Conservation (phyloP, 2,113 vertebrate species). For the Solenodon paradoxus region DNA sequence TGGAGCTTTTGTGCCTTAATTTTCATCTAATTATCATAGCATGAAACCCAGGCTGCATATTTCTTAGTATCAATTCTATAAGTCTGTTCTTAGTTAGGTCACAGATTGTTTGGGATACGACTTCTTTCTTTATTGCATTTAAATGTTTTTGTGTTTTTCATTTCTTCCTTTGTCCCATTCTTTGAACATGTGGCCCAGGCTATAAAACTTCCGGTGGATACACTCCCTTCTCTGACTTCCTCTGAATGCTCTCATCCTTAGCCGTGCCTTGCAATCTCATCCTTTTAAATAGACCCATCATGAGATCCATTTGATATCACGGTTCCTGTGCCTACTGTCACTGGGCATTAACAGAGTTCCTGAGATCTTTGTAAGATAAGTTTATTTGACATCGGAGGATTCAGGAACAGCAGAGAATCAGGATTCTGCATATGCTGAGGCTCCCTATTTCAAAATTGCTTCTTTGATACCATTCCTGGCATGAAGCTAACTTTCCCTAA, state of each 20-base stretch:
- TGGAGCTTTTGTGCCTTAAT: neutral
- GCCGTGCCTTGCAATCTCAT: neutral
- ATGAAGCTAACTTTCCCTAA: neutral
- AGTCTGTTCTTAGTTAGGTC: neutral
- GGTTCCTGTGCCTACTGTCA: neutral
- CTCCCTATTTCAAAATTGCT: neutral
- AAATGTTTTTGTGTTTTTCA: neutral
- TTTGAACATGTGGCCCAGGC: neutral
- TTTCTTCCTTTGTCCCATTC: neutral
- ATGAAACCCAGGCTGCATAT: neutral
- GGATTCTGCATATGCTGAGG: neutral
- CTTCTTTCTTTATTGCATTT: neutral
- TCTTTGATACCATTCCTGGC: neutral
- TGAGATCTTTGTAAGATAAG: neutral
- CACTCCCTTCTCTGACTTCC: neutral
- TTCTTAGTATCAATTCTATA: neutral
- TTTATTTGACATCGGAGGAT: neutral
- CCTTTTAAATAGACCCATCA: neutral
- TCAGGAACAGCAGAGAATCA: neutral
- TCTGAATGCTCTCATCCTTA: neutral
- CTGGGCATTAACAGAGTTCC: neutral
- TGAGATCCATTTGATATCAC: neutral
- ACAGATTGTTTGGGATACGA: neutral
- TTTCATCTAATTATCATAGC: neutral
- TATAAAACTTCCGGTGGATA: neutral